Conservation (phyloP, 1,140 invertebrate genomes). For the Kradibia gibbosae region DNA sequence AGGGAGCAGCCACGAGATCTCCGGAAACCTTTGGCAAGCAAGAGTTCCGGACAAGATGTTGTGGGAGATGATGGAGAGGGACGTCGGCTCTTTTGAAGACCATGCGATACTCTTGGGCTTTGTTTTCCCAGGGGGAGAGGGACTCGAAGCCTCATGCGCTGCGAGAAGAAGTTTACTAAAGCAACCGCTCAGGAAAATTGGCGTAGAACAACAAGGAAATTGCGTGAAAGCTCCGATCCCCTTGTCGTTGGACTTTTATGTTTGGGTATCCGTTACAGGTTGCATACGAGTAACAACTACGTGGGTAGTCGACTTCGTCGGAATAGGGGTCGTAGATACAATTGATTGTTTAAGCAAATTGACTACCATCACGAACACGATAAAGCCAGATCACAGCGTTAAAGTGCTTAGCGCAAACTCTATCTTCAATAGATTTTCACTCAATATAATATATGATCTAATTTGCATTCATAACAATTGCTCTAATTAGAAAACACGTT, state of each 20-base stretch:
- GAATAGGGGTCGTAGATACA: conserved; percentile 23
- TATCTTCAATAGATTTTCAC: not conserved
- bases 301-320: not conserved
- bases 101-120: conserved; percentile 52
- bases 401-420: not conserved
- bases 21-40: not conserved
- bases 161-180: conserved; percentile 53
- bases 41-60: conserved; percentile 24
- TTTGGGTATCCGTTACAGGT: not conserved
- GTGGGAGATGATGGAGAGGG: not conserved
- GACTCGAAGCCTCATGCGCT: not conserved
- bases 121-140: conserved; percentile 62
- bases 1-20: not conserved
- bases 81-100: conserved; percentile 22
- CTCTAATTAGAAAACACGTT: no score
- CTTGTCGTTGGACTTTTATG: not conserved
- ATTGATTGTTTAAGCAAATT: conserved; percentile 46
- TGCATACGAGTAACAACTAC: not conserved
- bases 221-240: conserved; percentile 50
- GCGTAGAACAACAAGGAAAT: conserved; percentile 57
- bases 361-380: conserved; percentile 5
- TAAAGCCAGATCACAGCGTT: conserved; percentile 10
- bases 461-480: no score
- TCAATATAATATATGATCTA: not conserved
- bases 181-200: conserved; percentile 57